Evolutionary conservation across 2,113 vertebrate genomes (phyloP).

Genomic region (Dicerorhinus sumatrensis): DNA sequence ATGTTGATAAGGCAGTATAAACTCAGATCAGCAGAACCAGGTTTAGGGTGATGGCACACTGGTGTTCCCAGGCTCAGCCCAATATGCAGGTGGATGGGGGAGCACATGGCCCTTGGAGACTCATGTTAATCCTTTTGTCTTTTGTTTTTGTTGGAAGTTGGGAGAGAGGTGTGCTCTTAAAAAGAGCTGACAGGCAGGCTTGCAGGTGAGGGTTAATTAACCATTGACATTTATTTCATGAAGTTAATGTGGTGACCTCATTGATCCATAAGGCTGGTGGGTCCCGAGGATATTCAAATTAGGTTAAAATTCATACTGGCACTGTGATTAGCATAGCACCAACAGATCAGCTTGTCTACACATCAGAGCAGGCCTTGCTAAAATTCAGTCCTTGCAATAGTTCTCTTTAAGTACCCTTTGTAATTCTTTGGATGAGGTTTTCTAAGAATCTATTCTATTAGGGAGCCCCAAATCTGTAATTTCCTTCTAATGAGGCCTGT

Average conservation of each 20-base stretch:
- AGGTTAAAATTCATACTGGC: background rate
- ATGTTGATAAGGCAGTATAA: background rate
- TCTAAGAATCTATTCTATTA: constrained; percentile 66
- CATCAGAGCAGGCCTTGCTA: background rate
- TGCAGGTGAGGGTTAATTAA: background rate
- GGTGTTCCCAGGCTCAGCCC: background rate
- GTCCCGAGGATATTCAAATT: background rate
- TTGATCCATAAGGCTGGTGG: background rate
- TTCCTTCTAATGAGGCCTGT: constrained; percentile 67
- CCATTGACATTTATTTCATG: background rate
- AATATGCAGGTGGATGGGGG: fast-evolving
- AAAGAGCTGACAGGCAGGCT: background rate
- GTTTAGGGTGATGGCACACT: background rate
- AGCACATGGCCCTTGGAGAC: background rate
- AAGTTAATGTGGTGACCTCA: background rate
- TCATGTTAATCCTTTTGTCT: background rate
- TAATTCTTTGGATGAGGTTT: constrained; percentile 62
- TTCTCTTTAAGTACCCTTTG: constrained; percentile 50
- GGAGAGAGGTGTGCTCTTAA: background rate
- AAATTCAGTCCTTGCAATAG: background rate
- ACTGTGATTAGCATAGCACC: background rate
- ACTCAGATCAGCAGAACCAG: background rate
- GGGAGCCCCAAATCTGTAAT: constrained; percentile 74
- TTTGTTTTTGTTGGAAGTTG: background rate
- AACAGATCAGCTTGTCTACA: background rate